These are phyloP conservation scores for Apocrypta bakeri DNA, from an alignment of 1,140 invertebrate species.

Conservation along the genomic window DNA sequence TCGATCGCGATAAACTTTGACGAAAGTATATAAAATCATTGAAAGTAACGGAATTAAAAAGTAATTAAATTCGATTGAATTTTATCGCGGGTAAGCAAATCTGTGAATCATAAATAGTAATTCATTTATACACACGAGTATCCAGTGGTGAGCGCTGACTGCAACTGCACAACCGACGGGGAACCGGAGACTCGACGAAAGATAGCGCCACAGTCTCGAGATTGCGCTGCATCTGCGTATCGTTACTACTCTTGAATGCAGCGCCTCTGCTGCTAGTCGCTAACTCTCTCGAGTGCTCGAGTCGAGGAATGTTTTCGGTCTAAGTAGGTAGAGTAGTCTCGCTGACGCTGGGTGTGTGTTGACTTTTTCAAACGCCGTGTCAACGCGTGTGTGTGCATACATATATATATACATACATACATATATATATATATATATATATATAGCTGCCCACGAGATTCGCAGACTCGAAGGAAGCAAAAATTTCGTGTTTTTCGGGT, in stretches of 20 bases:
- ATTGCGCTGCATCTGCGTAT: background rate
- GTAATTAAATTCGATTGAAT: too few relatives aligned
- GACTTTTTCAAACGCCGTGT: constrained; percentile 35
- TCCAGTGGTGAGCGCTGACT: too few relatives aligned
- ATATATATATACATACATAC: too few relatives aligned
- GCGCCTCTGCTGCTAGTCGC: background rate
- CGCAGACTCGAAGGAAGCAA: background rate
- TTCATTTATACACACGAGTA: too few relatives aligned
- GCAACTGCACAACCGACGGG: too few relatives aligned
- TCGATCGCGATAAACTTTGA: background rate
- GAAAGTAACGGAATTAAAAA: too few relatives aligned
- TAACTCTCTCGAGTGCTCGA: background rate
- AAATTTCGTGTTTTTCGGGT: background rate
- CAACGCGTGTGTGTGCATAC: too few relatives aligned
- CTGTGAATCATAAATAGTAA: too few relatives aligned
- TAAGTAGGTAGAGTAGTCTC: background rate
- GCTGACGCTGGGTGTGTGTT: constrained; percentile 38
- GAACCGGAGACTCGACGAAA: background rate
- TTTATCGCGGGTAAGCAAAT: too few relatives aligned
- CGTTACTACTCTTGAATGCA: background rate
- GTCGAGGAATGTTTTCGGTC: constrained; percentile 8
- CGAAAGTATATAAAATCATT: too few relatives aligned
- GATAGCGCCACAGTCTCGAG: background rate
- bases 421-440: too few relatives aligned
- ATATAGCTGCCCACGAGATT: background rate